Evolutionary conservation across 1,140 invertebrate genomes (phyloP), one percentile per base, ranked within the genome.

Genomic region (Saccostrea cuccullata): DNA sequence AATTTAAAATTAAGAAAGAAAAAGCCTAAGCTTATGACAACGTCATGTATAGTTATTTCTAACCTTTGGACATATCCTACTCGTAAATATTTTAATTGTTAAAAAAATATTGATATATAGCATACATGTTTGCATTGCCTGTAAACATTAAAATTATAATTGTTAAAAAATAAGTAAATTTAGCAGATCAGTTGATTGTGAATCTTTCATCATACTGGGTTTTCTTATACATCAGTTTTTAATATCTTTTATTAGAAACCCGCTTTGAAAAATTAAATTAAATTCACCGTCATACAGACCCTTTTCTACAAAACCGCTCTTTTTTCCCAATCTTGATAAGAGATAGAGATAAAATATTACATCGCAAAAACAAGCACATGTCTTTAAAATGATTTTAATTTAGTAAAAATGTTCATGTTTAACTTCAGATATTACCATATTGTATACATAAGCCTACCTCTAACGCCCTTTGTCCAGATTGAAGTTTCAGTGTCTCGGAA

Each of bases 391-490:
- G 20, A 20, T 3, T 60, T 15, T 1, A 11, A 60, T 17, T 60
- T 17, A 60, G 20, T 13, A 60, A 13, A 13, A 15, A 8, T 4
- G 13, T 17, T 17, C 58, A 60, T 20, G 4, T 60, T 4, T 5
- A n/a, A 20, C n/a, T 1, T 1, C 0, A 5, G 17, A 64, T 20
- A 17, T n/a, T 64, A 20, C 6, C 8, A n/a, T 64, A 3, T 20
- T 20, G n/a, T n/a, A 20, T 1, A 5, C 15, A 64, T 64, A 17
- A 20, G 47, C n/a, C 17, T 20, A 84, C 82, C 82, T 84, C 82
- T 56, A 84, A 55, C n/a, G 82, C 55, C 23, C 82, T 84, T 56
- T 84, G 82, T 55, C 40, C 82, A 84, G 82, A 84, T 40, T 84
- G 82, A 26, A 84, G 40, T 55, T 84, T 55, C 20, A 84, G 30